These are phyloP conservation scores for Danio rerio DNA, from an alignment of 2,113 vertebrate species.

Conservation along the genomic window DNA sequence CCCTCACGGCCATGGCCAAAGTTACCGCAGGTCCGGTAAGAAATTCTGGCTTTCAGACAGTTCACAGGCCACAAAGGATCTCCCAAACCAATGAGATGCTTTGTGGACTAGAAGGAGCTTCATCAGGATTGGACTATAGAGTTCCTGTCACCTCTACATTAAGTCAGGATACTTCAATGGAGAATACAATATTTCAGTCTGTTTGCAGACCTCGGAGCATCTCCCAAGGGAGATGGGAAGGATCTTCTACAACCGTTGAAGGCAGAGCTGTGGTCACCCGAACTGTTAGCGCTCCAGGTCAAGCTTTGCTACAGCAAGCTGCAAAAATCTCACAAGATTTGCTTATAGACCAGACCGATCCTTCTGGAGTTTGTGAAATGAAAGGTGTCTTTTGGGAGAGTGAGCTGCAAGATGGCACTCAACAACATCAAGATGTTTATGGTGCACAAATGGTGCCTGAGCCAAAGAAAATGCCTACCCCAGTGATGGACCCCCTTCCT, in stretches of 20 bases:
- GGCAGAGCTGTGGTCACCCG: slow-evolving; percentile 38
- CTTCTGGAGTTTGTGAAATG: slow-evolving; percentile 77
- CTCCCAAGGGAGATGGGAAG: slow-evolving; percentile 55
- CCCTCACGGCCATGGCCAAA: slow-evolving; percentile 75
- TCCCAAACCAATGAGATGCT: slow-evolving; percentile 79
- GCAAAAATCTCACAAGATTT: slow-evolving; percentile 76
- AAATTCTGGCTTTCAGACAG: slow-evolving; percentile 75
- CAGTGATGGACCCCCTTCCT: slow-evolving; percentile 60
- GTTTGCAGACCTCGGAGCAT: slow-evolving; percentile 48
- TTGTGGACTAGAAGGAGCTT: slow-evolving; percentile 72
- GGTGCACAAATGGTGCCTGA: slow-evolving; percentile 78
- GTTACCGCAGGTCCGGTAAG: slow-evolving; percentile 73
- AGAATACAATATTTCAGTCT: slow-evolving; percentile 49
- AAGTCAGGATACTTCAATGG: slow-evolving; percentile 45
- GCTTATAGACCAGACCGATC: slow-evolving; percentile 70
- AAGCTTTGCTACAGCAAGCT: slow-evolving; percentile 82
- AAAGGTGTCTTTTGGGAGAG: slow-evolving; percentile 82
- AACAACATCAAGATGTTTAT: slow-evolving; percentile 67
- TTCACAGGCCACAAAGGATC: slow-evolving; percentile 77
- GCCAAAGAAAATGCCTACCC: slow-evolving; percentile 77
- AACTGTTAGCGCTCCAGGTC: slow-evolving; percentile 69
- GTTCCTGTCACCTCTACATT: slow-evolving; percentile 72
- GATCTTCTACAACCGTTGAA: slow-evolving; percentile 26
- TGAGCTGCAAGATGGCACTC: slow-evolving; percentile 33
- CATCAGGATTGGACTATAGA: slow-evolving; percentile 78